Percentiles rank a stretch among this genome's conserved stretches.
phyloP scores from a whole-genome alignment of 2,888 invertebrate species.

The Sympetrum striolatum region DNA sequence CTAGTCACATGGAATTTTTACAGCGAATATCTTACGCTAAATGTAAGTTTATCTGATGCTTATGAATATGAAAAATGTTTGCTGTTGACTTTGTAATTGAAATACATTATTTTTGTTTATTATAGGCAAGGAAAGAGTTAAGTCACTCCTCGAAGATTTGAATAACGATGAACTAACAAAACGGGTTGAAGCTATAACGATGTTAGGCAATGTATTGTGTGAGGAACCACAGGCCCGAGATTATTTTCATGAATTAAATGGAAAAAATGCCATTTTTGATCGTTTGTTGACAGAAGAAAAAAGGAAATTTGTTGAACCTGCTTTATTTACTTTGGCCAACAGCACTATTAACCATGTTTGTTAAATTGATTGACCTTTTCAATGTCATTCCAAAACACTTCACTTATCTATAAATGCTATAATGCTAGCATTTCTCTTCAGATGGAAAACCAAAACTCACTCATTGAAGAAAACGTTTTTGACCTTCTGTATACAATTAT shows the following conservation, averaged over 20 bases:
- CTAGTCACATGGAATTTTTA: no score
- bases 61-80: not conserved
- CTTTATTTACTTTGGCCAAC: not conserved
- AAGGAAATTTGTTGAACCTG: not conserved
- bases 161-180: not conserved
- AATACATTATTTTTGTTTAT: not conserved
- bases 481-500: not conserved
- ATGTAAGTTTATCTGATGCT: not conserved
- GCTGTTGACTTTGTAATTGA: not conserved
- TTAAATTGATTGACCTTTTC: no score
- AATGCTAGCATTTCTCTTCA: not conserved
- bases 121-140: not conserved
- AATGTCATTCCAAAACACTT: not conserved
- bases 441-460: not conserved
- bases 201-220: not conserved
- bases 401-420: no score
- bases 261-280: not conserved
- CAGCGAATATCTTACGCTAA: no score
- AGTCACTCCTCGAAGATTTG: not conserved
- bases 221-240: not conserved
- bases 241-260: not conserved
- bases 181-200: not conserved
- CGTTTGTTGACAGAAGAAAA: not conserved
- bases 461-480: not conserved
- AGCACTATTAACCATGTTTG: conserved; percentile 11